These are phyloP conservation scores for Panthera tigris DNA, from an alignment of 2,113 vertebrate species.

Conservation along the genomic window DNA sequence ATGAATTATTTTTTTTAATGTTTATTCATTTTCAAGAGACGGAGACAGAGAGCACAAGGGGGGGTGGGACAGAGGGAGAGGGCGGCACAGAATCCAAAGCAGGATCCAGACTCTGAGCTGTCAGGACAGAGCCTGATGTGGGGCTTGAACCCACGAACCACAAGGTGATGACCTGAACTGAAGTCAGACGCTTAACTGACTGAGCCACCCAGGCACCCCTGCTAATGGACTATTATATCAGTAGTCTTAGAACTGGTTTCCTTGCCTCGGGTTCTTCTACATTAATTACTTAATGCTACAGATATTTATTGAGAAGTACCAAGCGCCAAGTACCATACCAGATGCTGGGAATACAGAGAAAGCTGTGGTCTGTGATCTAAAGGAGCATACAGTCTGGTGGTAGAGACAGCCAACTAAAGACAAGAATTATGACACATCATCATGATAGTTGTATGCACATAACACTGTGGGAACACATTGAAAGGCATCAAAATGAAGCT, in stretches of 20 bases:
- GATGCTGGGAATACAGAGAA: not conserved
- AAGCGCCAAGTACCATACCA: not conserved
- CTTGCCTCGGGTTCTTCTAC: not conserved
- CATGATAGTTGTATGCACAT: not conserved
- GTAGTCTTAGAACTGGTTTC: constrained; percentile 14
- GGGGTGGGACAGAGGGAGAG: no score
- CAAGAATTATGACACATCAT: not conserved
- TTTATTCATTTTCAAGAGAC: no score
- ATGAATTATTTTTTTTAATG: not conserved
- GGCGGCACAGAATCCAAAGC: no score
- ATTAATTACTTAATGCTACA: constrained; percentile 31
- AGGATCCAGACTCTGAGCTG: no score
- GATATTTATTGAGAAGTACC: constrained; percentile 13
- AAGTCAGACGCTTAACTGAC: no score
- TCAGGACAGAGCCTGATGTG: no score
- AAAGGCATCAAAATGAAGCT: constrained; percentile 23
- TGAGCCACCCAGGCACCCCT: not conserved
- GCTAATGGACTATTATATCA: not conserved
- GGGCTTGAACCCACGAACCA: no score
- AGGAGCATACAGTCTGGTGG: not conserved
- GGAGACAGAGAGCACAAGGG: no score
- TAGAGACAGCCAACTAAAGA: not conserved
- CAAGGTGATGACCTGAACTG: no score
- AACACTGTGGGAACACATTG: not conserved
- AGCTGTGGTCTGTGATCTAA: not conserved